These are phyloP conservation scores for Lasioglossum vierecki DNA, from an alignment of 2,888 invertebrate species.

Conservation along the genomic window DNA sequence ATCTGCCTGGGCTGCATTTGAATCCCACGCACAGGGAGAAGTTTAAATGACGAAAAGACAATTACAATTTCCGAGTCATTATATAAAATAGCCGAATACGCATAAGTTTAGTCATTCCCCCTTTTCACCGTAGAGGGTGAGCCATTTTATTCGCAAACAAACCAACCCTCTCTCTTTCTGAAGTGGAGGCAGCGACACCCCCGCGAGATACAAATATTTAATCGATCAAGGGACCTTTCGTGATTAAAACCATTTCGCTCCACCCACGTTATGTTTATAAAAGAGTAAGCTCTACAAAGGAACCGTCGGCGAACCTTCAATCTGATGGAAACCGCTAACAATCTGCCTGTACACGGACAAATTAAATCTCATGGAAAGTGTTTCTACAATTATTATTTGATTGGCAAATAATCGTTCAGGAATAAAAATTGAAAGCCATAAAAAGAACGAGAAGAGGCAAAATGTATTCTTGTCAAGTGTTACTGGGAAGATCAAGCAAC, in stretches of 20 bases:
- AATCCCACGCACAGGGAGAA: no score
- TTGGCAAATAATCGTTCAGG: no score
- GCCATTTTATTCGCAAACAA: neutral
- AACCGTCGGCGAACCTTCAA: neutral
- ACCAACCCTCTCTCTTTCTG: neutral
- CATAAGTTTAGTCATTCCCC: neutral
- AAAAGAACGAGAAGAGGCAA: no score
- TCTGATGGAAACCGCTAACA: neutral
- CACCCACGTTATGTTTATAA: neutral
- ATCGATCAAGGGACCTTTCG: neutral
- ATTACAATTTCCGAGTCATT: no score
- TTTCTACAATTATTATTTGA: neutral
- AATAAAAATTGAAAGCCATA: no score
- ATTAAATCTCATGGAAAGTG: neutral
- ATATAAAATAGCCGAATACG: no score
- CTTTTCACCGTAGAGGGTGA: neutral
- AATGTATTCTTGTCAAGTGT: neutral
- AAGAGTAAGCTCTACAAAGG: neutral
- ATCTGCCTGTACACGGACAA: neutral
- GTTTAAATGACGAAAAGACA: no score
- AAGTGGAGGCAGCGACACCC: neutral
- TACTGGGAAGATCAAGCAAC: neutral
- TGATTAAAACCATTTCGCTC: neutral
- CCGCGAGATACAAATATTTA: constrained; percentile 6
- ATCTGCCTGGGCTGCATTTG: no score